These are phyloP conservation scores for Tetramorium bicarinatum DNA, from an alignment of 2,888 invertebrate species.

Conservation along the genomic window DNA sequence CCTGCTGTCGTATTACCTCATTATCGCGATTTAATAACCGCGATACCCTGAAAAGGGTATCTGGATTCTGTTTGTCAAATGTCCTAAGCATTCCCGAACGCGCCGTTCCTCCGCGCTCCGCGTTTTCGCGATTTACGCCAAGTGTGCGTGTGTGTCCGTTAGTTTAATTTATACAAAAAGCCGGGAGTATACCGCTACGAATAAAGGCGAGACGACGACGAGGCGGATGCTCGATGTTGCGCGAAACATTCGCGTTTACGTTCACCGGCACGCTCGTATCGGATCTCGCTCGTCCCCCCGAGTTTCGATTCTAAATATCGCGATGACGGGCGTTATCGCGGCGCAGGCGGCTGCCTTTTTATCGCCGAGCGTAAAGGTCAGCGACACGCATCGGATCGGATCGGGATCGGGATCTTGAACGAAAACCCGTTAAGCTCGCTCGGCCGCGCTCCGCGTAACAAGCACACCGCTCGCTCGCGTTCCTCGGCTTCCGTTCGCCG, in stretches of 20 bases:
- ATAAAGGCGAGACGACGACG: slow-evolving; percentile 35
- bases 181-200: slow-evolving; percentile 48
- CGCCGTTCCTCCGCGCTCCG: no score
- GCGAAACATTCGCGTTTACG: slow-evolving; percentile 16
- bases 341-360: slow-evolving; percentile 46
- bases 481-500: not conserved
- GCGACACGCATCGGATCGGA: slow-evolving; percentile 48
- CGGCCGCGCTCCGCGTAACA: not conserved
- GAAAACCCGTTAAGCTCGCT: slow-evolving; percentile 64
- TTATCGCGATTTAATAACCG: not conserved
- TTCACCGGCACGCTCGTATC: not conserved
- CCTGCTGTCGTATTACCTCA: not conserved
- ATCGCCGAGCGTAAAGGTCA: slow-evolving; percentile 57
- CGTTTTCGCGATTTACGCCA: slow-evolving; percentile 23
- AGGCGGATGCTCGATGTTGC: slow-evolving; percentile 9
- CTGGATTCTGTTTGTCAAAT: not conserved
- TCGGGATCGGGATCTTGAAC: slow-evolving; percentile 41
- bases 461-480: slow-evolving; percentile 31
- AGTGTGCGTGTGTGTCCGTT: slow-evolving; percentile 7
- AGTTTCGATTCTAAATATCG: slow-evolving; percentile 26
- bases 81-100: not conserved
- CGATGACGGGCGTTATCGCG: slow-evolving; percentile 54
- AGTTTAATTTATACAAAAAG: slow-evolving; percentile 58
- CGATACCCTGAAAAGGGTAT: not conserved
- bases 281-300: not conserved